These are phyloP conservation scores for Bruchidius siliquastri DNA, from an alignment of 2,888 invertebrate genomes.

Conservation along the genomic window DNA sequence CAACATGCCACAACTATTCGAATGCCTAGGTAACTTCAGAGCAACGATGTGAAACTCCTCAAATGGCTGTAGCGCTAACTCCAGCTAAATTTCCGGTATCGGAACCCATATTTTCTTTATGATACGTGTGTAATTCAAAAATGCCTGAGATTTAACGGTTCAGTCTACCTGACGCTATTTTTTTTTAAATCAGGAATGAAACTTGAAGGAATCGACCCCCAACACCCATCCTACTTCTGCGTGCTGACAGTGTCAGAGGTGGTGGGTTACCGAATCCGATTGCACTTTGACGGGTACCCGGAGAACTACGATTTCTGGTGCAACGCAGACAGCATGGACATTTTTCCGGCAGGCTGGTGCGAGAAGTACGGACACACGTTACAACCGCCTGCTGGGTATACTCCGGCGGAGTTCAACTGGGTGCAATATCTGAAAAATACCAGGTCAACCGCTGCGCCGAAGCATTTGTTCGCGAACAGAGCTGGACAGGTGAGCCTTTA, in stretches of 20 bases:
- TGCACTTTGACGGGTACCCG: constrained; percentile 90
- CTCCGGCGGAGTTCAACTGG: constrained; percentile 70
- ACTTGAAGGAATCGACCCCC: constrained; percentile 90
- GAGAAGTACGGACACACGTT: constrained; percentile 74
- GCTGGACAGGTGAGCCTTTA: constrained; percentile 54
- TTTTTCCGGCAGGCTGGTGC: constrained; percentile 94
- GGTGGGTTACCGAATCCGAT: constrained; percentile 69
- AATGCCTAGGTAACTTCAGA: no score
- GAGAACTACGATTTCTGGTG: constrained; percentile 90
- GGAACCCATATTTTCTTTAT: no score
- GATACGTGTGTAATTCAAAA: no score
- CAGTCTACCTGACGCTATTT: no score
- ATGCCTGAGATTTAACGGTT: no score
- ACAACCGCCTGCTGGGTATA: constrained; percentile 71
- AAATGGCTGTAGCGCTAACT: no score
- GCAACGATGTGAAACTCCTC: no score
- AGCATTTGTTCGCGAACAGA: constrained; percentile 68
- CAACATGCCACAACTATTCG: no score
- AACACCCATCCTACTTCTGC: constrained; percentile 84
- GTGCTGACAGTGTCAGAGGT: constrained; percentile 81
- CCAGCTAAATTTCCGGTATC: no score
- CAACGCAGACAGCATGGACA: constrained; percentile 85
- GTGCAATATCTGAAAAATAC: constrained; percentile 72
- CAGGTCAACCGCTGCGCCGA: constrained; percentile 72
- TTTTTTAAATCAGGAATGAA: no score